A percentile compares a stretch with the other conserved stretches of the same genome.
These are phyloP conservation scores for Teleiodes luculella DNA, from an alignment of 2,888 invertebrate species.

Conservation along the genomic window DNA sequence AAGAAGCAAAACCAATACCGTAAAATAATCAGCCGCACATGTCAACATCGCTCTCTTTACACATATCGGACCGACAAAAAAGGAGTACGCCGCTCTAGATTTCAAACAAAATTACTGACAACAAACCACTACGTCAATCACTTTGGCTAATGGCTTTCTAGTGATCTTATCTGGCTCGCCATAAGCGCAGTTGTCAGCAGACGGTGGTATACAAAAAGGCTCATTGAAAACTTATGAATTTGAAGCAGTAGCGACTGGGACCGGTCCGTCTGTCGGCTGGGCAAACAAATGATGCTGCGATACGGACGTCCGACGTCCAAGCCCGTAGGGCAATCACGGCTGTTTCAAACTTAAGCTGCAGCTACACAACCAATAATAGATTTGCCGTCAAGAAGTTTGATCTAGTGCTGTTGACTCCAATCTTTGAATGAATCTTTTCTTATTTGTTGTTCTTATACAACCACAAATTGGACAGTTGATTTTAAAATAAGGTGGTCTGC, in stretches of 20 bases:
- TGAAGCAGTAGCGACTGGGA: slow-evolving; percentile 51
- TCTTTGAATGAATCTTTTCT: not conserved
- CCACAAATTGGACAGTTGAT: not conserved
- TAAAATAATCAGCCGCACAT: slow-evolving; percentile 44
- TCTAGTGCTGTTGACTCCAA: not conserved
- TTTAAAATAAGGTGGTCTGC: no score
- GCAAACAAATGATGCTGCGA: slow-evolving; percentile 55
- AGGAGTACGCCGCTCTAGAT: slow-evolving; percentile 56
- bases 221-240: slow-evolving; percentile 65
- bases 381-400: not conserved
- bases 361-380: not conserved
- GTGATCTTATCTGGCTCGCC: slow-evolving; percentile 62
- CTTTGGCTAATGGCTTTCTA: slow-evolving; percentile 70
- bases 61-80: slow-evolving; percentile 44
- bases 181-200: slow-evolving; percentile 72
- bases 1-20: slow-evolving; percentile 27
- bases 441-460: not conserved
- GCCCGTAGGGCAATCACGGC: slow-evolving; percentile 19
- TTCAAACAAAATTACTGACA: slow-evolving; percentile 76
- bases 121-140: slow-evolving; percentile 75
- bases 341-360: not conserved
- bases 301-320: slow-evolving; percentile 48
- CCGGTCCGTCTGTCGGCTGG: slow-evolving; percentile 31
- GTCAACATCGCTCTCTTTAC: slow-evolving; percentile 53
- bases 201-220: slow-evolving; percentile 46